Evolutionary conservation across 2,797 vertebrate genomes (phyloP), one percentile per base, ranked within the genome.

Genomic region (Adrianichthys oophorus): DNA sequence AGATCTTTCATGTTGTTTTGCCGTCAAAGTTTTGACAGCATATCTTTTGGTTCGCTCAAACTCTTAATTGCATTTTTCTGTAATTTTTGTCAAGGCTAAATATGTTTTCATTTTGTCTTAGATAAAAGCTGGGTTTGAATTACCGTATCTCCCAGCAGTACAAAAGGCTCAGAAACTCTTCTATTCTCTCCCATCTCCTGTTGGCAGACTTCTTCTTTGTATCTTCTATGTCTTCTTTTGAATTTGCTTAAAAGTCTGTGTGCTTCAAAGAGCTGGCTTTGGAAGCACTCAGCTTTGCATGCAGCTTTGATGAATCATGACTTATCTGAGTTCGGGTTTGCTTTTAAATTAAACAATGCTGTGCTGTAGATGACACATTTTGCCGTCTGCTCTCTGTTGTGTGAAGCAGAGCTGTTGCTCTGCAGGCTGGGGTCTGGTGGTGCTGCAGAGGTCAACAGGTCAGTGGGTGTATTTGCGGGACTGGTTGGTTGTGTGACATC

Each of bases 401-500:
- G 44, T 21, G 71, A 60, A 62, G 60, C 32, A n/a, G 62, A 62
- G 65, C 62, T 15, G 56, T 52, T 48, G 52, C 44, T 21, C 48
- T 18, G 78, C 77, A 63, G 71, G 58, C 62, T 72, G 72, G 72
- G 3, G 57, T 71, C 60, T 69, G 50, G 75, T 18, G 65, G 74
- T 69, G 32, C 67, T 56, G 71, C 66, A 68, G 63, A 76, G 89
- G 82, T 90, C 86, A 89, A 49, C 76, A 84, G 89, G 87, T 89
- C 87, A 88, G 48, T 65, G 59, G 68, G 80, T 82, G 82, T 48
- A 66, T 83, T 82, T 73, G 68, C 50, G 71, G 64, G 69, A 76
- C 61, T 63, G 75, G 85, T 86, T 83, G 62, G 79, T 68, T 61
- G 59, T 65, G 82, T 87, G 88, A 84, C 87, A 89, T 91, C 88